These are phyloP conservation scores for Platichthys flesus DNA, from an alignment of 2,113 vertebrate genomes.

Conservation along the genomic window DNA sequence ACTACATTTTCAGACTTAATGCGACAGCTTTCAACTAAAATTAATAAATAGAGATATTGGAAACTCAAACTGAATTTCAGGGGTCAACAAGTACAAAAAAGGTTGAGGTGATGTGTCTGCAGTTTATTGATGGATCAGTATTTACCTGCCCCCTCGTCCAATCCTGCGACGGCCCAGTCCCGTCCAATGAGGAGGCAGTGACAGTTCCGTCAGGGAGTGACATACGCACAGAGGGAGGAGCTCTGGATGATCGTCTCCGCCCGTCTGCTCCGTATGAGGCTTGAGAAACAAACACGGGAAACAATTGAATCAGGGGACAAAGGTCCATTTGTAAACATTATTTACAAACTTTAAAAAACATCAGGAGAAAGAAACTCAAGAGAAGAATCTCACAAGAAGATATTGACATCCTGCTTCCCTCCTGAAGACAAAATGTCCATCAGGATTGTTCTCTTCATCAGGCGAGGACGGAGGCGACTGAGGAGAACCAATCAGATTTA, in stretches of 20 bases:
- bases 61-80: too few relatives aligned
- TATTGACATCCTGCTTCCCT: slow-evolving; percentile 93
- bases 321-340: not conserved
- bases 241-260: slow-evolving; percentile 76
- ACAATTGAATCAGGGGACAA: not conserved
- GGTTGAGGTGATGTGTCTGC: too few relatives aligned
- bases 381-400: slow-evolving; percentile 79
- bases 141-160: slow-evolving; percentile 93
- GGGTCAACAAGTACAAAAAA: too few relatives aligned
- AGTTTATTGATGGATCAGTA: not conserved
- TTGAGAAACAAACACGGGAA: slow-evolving; percentile 52
- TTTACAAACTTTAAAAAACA: too few relatives aligned
- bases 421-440: slow-evolving; percentile 91
- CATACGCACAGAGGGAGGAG: slow-evolving; percentile 84
- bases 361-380: too few relatives aligned
- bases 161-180: slow-evolving; percentile 89
- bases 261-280: slow-evolving; percentile 87
- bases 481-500: slow-evolving; percentile 2
- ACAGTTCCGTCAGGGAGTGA: slow-evolving; percentile 91
- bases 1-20: not conserved
- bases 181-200: slow-evolving; percentile 88
- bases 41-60: too few relatives aligned
- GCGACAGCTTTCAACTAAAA: too few relatives aligned
- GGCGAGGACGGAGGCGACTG: slow-evolving; percentile 89
- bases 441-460: slow-evolving; percentile 92